Base-by-base conservation (phyloP, 1,140 invertebrate genomes). In the Drosophila lini region DNA sequence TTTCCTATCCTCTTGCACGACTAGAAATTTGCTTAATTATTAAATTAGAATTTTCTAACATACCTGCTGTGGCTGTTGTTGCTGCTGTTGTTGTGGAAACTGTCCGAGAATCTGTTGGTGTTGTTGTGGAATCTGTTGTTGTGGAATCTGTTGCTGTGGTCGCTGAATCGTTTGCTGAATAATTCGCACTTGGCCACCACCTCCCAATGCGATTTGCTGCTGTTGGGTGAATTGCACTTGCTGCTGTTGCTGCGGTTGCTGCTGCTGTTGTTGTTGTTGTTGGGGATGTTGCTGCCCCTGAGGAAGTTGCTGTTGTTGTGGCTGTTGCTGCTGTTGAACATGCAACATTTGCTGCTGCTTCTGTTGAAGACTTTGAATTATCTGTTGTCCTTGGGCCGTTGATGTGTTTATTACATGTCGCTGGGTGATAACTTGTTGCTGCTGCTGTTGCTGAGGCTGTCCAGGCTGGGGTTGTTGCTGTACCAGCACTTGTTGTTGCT, bases 341-440 rank as follows among this genome's bases (percentile, higher is more conserved):
- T 91, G 84, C 65, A 92, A 63, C 60, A 90, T 79, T 67, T 91
- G 70, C 31, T 85, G 86, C 40, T 92, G 91, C 40, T 91, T 90
- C 34, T 92, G 91, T 16, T 89, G 91, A 50, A 91, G 80, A 67
- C 80, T 90, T 59, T 92, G 91, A 16, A 92, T 92, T 28, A 92
- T 90, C 58, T 92, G 91, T 8, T 92, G 91, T 3, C 91, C 91
- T 45, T 92, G 91, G 1, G 83, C 80, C 5, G 91, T 91, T 2
- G 91, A 91, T 5, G 91, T 92, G 48, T 92, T 92, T 8, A 92
- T 92, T 0, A 92, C 82, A 52, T 92, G 91, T 3, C 90, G 77
- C 38, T 92, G 91, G 3, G 85, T 81, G 10, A 92, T 90, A 5
- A 92, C 80, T 52, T 91, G 89, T 63, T 91, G 89, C 40, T 81